A percentile compares a stretch with the other conserved stretches of the same genome.
Conservation (phyloP, 2,888 invertebrate species). For the Micoletzkya japonica region DNA sequence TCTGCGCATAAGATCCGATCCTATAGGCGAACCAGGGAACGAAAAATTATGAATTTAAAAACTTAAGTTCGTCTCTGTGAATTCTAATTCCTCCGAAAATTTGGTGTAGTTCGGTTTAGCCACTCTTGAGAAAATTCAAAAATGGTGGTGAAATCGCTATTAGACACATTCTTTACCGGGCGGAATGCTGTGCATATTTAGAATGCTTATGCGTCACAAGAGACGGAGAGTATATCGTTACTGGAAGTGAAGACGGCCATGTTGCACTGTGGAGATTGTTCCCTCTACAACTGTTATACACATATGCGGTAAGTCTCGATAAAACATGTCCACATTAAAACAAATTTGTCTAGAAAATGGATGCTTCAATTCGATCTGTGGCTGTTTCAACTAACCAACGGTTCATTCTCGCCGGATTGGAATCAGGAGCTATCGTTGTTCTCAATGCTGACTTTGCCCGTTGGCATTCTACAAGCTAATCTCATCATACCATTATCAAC, state of each 20-base stretch:
- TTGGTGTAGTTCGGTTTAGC: too few species aligned
- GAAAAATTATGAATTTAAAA: too few species aligned
- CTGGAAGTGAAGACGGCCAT: conserved; percentile 93
- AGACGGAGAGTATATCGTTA: conserved; percentile 97
- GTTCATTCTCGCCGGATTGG: conserved; percentile 92
- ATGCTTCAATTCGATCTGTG: conserved; percentile 71
- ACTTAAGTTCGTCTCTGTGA: too few species aligned
- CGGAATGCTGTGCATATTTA: too few species aligned
- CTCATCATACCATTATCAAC: too few species aligned
- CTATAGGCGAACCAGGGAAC: too few species aligned
- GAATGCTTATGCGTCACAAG: conserved; percentile 74
- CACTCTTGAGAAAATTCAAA: too few species aligned
- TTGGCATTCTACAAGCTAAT: conserved; percentile 65
- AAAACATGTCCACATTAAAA: conserved; percentile 64
- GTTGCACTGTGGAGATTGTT: conserved; percentile 98
- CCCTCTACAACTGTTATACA: conserved; percentile 92
- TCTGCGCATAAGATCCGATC: too few species aligned
- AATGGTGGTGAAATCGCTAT: too few species aligned
- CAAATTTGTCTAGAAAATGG: conserved; percentile 32
- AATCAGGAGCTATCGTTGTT: conserved; percentile 95
- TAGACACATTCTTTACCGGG: too few species aligned
- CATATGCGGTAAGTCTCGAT: conserved; percentile 88
- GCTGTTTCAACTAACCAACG: conserved; percentile 98
- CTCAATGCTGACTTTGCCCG: conserved; percentile 98
- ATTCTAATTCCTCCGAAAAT: too few species aligned